Base-by-base conservation (phyloP, 1,140 invertebrate genomes). In the Diorhabda elongata region DNA sequence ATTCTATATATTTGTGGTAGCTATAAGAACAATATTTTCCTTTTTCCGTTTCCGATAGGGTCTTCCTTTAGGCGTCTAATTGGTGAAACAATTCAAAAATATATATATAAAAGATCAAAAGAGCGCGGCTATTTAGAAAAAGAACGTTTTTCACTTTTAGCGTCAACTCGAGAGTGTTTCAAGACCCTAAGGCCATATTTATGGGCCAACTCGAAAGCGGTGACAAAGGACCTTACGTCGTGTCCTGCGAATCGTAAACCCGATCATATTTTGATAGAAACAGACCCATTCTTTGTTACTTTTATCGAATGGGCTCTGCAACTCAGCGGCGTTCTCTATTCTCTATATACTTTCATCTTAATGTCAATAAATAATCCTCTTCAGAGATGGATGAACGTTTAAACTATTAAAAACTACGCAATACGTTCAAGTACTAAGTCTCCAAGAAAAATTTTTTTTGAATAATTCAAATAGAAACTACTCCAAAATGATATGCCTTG, bases 81-180 rank as follows among this genome's bases (percentile, higher is more conserved):
- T 52, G 47, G 47, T 52, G n/a, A 52, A 52, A 52, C 47, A 52
- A 52, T 52, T 52, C 47, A 52, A 52, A 52, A 52, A 52, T 8
- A 26, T 26, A 26, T 26, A 26, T 26, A 26, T 26, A 8, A 52
- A 52, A 52, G 47, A 52, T 52, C 47, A 52, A 52, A 52, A 52
- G 47, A 52, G 47, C 47, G 6, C 47, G 59, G 59, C 42, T 43
- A 67, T 67, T 67, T 67, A 52, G 60, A 60, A 67, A 67, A 47
- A 58, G 59, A 61, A 60, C 66, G 66, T 67, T 67, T 67, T 67
- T 67, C 66, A 67, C 66, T 67, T 67, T 67, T 67, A 67, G 58
- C 61, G 66, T 58, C 66, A 67, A 47, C 58, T 67, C 60, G 66
- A 67, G 26, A 26, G 56, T 56, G 66, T 44, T 58, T 58, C 66